Evolutionary conservation across 2,113 vertebrate species (phyloP), one percentile per base, ranked within the genome.

Genomic region (Scomber japonicus): DNA sequence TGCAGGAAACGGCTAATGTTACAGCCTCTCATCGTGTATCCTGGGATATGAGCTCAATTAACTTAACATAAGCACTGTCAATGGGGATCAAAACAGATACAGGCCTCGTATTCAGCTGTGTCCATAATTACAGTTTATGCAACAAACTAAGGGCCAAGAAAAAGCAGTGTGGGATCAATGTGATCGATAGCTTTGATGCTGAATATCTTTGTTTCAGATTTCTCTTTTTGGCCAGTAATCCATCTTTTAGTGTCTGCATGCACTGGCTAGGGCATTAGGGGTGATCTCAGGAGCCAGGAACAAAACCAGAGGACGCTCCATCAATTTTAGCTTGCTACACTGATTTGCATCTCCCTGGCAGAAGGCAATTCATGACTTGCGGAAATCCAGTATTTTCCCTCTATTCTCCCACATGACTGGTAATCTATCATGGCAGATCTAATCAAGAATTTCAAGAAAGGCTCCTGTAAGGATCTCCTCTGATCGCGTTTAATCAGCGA

Each of bases 331-430:
- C 78, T 77, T 57, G 83, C 91, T 80, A 90, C 78, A 44, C 71
- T 93, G 93, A 94, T 95, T 94, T 93, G 93, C 92, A 94, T 94
- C 91, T 87, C 83, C 67, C 84, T 70, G 82, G 89, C 91, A 91
- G 85, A 85, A 89, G 87, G 82, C 89, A 88, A 87, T 91, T 92
- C 92, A 92, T 91, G 89, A 90, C 86, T 81, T 80, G 85, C 59
- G 57, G 89, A 93, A 92, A 93, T 91, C 79, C 80, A n/a, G 76
- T 78, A 19, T 89, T 88, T 91, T 66, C 31, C 62, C 54, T 44
- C 79, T 62, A 48, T 61, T 78, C 82, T 82, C 67, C 79, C 68
- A 68, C 85, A 79, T 68, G 77, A 71, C 69, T 73, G 57, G 30
- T 67, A 78, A 89, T 88, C 80, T 78, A 88, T 93, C 88, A 85